Evolutionary conservation across 2,797 vertebrate species (phyloP).

Genomic region (Schizopygopsis malacanthus): DNA sequence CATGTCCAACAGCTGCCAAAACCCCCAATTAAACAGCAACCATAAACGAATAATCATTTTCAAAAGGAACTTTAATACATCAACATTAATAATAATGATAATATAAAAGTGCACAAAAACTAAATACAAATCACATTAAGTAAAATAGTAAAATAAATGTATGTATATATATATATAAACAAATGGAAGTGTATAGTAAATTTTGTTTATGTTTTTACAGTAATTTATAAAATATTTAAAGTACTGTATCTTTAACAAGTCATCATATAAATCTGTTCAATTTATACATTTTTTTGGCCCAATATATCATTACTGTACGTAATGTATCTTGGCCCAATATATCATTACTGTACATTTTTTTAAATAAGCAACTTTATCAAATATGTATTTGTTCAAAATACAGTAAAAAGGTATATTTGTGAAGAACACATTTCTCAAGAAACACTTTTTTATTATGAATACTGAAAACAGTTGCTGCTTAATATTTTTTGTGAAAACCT

Average conservation of each 20-base stretch:
- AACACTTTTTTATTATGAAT: neutral
- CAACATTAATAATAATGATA: neutral
- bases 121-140: neutral
- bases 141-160: neutral
- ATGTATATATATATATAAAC: neutral
- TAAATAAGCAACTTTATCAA: neutral
- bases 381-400: neutral
- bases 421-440: neutral
- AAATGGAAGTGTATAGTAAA: neutral
- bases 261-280: neutral
- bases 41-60: conserved; percentile 5
- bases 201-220: neutral
- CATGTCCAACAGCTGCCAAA: conserved; percentile 41
- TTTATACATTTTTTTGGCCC: neutral
- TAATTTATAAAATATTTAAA: neutral
- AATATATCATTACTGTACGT: neutral
- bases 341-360: neutral
- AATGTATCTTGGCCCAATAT: too few species aligned
- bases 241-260: neutral
- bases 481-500: neutral
- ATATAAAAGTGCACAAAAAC: neutral
- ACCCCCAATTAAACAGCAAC: conserved; percentile 45
- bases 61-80: neutral
- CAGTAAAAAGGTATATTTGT: neutral
- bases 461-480: neutral